Evolutionary conservation across 1,140 invertebrate genomes (phyloP).

Genomic region (Drosophila rhopaloa): DNA sequence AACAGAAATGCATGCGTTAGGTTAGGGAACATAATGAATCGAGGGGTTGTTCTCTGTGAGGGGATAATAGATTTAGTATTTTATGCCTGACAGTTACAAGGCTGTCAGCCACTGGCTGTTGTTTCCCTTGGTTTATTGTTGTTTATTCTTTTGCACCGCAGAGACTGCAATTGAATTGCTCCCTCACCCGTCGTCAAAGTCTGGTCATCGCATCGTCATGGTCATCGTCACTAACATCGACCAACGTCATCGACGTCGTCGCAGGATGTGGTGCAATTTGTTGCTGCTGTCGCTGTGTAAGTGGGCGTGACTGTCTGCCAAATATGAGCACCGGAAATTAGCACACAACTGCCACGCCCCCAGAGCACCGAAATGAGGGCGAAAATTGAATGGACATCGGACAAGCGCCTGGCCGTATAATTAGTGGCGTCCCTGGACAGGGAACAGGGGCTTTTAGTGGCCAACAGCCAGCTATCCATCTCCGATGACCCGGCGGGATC

Average conservation of each 20-base stretch:
- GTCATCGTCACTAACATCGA: conserved; percentile 38
- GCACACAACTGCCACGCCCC: conserved; percentile 59
- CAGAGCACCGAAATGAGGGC: conserved; percentile 4
- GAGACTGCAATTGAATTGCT: conserved; percentile 65
- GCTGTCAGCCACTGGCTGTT: conserved; percentile 39
- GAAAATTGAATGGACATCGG: conserved; percentile 69
- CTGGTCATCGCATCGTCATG: conserved; percentile 9
- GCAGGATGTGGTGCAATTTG: conserved; percentile 77
- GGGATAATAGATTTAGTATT: conserved; percentile 76
- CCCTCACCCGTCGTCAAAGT: conserved; percentile 2
- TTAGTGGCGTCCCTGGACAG: conserved; percentile 54
- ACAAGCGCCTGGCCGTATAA: conserved; percentile 51
- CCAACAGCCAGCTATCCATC: conserved; percentile 22
- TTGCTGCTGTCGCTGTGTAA: conserved; percentile 52
- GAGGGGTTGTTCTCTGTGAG: conserved; percentile 38
- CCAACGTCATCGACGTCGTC: conserved; percentile 38
- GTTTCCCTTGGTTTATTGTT: conserved; percentile 13
- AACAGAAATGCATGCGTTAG: background rate
- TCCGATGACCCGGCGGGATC: conserved; percentile 28
- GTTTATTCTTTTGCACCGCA: conserved; percentile 26
- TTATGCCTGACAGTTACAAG: conserved; percentile 40
- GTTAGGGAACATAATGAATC: conserved; percentile 34
- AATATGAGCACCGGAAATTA: conserved; percentile 81
- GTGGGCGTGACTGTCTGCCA: conserved; percentile 73
- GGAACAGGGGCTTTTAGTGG: conserved; percentile 33